Conservation (phyloP, 1,140 invertebrate genomes). For the Eubasilissa regina region DNA sequence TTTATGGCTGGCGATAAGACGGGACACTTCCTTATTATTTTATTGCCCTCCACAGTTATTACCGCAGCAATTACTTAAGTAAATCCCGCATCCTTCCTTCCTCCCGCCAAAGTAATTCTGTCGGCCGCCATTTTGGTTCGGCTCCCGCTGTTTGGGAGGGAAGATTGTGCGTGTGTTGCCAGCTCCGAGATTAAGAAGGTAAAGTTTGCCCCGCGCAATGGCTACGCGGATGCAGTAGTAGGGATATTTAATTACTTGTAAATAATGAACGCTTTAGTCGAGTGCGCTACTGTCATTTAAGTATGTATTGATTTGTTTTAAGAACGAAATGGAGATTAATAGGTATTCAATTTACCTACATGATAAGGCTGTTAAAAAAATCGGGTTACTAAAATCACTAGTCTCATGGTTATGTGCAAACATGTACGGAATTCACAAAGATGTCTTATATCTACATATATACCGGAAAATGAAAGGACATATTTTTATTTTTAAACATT, state of each 20-base stretch:
- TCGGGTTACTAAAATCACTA: too few relatives aligned
- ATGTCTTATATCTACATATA: too few relatives aligned
- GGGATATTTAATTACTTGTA: background rate
- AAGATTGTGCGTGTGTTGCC: slow-evolving; percentile 37
- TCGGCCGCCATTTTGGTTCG: slow-evolving; percentile 53
- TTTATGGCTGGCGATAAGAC: slow-evolving; percentile 55
- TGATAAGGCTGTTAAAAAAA: too few relatives aligned
- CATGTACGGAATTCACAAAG: too few relatives aligned
- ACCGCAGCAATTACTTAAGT: slow-evolving; percentile 74
- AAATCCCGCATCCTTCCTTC: slow-evolving; percentile 73
- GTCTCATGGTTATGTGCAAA: too few relatives aligned
- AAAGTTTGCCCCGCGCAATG: slow-evolving; percentile 8
- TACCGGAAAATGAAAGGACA: too few relatives aligned
- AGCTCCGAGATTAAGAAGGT: slow-evolving; percentile 25
- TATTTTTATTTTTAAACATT: too few relatives aligned
- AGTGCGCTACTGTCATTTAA: background rate
- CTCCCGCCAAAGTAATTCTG: slow-evolving; percentile 47
- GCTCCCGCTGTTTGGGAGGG: slow-evolving; percentile 48
- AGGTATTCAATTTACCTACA: too few relatives aligned
- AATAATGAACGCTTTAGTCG: too few relatives aligned
- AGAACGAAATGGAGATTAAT: too few relatives aligned
- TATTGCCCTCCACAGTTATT: slow-evolving; percentile 69
- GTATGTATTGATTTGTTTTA: too few relatives aligned
- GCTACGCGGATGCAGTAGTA: background rate
- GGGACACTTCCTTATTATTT: slow-evolving; percentile 59